Evolutionary conservation across 2,113 vertebrate species (phyloP), one percentile per base, ranked within the genome.

Genomic region (Embiotoca jacksoni): DNA sequence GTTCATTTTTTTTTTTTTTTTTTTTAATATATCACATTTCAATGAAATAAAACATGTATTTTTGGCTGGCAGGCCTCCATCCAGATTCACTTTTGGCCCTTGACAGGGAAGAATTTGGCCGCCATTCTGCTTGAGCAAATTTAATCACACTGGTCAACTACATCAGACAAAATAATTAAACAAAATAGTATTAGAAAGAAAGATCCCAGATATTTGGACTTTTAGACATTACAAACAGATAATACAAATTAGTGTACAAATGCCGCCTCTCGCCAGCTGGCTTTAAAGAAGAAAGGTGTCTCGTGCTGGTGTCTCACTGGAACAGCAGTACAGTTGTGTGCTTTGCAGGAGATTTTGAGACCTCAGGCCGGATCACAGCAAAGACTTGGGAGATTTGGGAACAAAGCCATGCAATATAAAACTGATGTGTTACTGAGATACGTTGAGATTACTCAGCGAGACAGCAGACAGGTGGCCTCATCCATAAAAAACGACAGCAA

Each of bases 401-500:
- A 35, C 47, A 80, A 72, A 85, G 56, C 62, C 32, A 30, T 9
- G 5, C 14, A 0, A 72, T 67, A 67, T 54, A 49, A 66, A 77
- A 36, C 31, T n/a, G 60, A 72, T 3, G 15, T 67, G 35, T 47
- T 16, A 41, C 64, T 36, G 60, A 57, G 30, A 56, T 49, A 60
- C 37, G 36, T 52, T 44, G 32, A 47, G 47, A 76, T 66, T 47
- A 52, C 16, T 83, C 35, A 70, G 23, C 2, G 15, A 39, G 58
- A 60, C 61, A 49, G 47, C 46, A 60, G 57, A 46, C 59, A 71
- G 64, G 52, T 72, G 69, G 39, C 23, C 60, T 68, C 47, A 37
- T 84, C 69, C 50, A 72, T 80, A 71, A 68, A 80, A 23, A 61
- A 52, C 50, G 65, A 82, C 62, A 72, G 57, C 57, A 7, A 64